Base-by-base conservation (phyloP, 2,888 invertebrate species). In the Agriopis marginaria region DNA sequence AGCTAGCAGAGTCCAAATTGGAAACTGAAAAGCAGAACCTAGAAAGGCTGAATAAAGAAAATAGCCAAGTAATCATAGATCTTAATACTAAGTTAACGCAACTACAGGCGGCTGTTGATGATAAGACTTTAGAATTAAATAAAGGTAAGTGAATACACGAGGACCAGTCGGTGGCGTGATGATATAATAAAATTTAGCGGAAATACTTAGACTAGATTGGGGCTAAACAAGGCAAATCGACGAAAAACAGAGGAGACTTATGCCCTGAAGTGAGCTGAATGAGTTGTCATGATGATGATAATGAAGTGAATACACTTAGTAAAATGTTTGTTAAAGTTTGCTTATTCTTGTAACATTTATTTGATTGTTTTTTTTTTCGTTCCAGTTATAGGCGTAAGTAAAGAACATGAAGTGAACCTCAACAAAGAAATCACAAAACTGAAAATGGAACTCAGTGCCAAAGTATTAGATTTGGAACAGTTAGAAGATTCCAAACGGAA, bases 391-490 rank as follows among this genome's bases (percentile, higher is more conserved):
- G 92, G 93, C 68, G 82, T 88, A 58, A 91, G 86, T 74, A 94
- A 94, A 80, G 94, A 94, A 85, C 92, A 92, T 61, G 94, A 94
- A 86, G 87, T 94, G 10, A 91, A 88, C 71, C 84, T 92, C 17
- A 94, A 93, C 74, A 94, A 94, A 82, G 94, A 95, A 84, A 87
- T 95, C 39, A 94, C 94, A 32, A 94, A 95, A 83, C 82, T 94
- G 40, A 94, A 92, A 87, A 93, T 92, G 93, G 94, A 95, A 86
- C 87, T 95, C 23, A 95, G 95, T 84, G 91, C 93, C 70, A 95
- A 94, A 91, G 85, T 92, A 70, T 86, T 92, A 81, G 95, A 95
- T 81, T 81, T 95, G 72, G 95, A 95, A 86, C 92, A 91, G 75
- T 77, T 89, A 67, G 88, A 89, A 81, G 95, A 95, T 73, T 79